Percentiles rank a stretch among this genome's conserved stretches.
Conservation (phyloP, 2,113 vertebrate genomes). For the Eptatretus burgeri region DNA sequence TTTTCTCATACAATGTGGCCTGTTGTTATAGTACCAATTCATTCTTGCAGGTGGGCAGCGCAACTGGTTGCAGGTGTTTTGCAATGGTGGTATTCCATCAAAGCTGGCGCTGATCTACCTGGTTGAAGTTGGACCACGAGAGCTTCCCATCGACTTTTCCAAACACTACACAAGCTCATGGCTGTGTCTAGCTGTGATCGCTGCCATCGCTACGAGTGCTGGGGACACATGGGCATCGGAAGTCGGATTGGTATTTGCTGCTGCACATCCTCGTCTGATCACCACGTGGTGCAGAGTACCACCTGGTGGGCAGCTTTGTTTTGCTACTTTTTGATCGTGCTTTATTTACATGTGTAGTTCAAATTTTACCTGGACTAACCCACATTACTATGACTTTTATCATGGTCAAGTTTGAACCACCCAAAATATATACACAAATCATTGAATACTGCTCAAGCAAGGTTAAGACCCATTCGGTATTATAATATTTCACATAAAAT, state of each 20-base stretch:
- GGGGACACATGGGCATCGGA: slow-evolving; percentile 93
- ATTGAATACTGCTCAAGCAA: no score
- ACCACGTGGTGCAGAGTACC: slow-evolving; percentile 74
- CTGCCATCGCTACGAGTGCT: slow-evolving; percentile 41
- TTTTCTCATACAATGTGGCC: no score
- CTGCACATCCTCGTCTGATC: slow-evolving; percentile 42
- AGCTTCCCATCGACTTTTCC: slow-evolving; percentile 61
- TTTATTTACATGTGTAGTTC: background rate
- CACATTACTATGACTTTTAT: no score
- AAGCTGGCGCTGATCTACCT: slow-evolving; percentile 73
- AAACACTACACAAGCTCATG: slow-evolving; percentile 64
- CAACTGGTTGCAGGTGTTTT: slow-evolving; percentile 81
- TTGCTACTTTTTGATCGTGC: slow-evolving; percentile 9
- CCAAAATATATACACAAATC: no score
- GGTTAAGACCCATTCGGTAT: no score
- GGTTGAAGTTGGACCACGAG: slow-evolving; percentile 75
- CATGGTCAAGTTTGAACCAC: no score
- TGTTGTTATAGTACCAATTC: no score
- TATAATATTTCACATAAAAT: no score
- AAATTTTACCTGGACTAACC: no score
- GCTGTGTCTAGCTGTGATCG: slow-evolving; percentile 79
- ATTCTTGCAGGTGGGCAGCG: slow-evolving; percentile 43
- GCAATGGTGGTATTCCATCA: slow-evolving; percentile 61
- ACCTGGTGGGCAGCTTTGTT: slow-evolving; percentile 27
- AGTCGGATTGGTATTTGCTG: slow-evolving; percentile 43